Base-by-base conservation (phyloP, 1,140 invertebrate genomes). In the Dendroctonus ponderosae region DNA sequence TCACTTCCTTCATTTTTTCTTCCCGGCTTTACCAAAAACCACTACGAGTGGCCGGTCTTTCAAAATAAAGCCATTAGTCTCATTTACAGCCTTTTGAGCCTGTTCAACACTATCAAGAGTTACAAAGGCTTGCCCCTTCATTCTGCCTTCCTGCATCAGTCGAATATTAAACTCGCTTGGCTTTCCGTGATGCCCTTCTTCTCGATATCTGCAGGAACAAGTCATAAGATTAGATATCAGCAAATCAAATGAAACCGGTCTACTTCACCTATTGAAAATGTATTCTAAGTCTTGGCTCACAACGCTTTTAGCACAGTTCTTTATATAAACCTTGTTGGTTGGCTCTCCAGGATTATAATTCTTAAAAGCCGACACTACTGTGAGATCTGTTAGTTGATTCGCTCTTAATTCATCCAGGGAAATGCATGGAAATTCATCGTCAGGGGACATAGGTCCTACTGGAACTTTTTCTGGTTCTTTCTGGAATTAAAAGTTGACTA, bases 111-210 rank as follows among this genome's bases (percentile, higher is more conserved):
- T 87, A 64, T 88, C 86, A 53, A 96, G 83, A 6, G 91, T 93
- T 0, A 98, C 82, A 85, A 98, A 98, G 6, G 92, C 93, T 81
- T 98, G 95, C 0, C 94, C 94, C 81, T 96, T 97, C 94, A 98
- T 97, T 75, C 93, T 85, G 0, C 95, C 95, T 78, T 95, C 92
- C 78, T 93, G 92, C 93, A 98, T 95, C 3, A 96, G 82, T 71
- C 90, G 85, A n/a, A 96, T 85, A 81, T 93, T 87, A 81, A 93
- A 95, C 65, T 85, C 86, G 53, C 82, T 80, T 9, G 80, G 74
- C 62, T 85, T 76, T 46, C 79, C 76, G 52, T 79, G 79, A 39
- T 79, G 67, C 7, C 78, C 69, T 46, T 80, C 70, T 59, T 74
- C 71, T 8, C 83, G 73, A 65, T 72, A 72, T 66, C 86, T 80